Percentiles rank a stretch among this genome's conserved stretches.
These are phyloP conservation scores for Gambusia yucatana DNA, from an alignment of 2,797 vertebrate genomes.

Conservation along the genomic window DNA sequence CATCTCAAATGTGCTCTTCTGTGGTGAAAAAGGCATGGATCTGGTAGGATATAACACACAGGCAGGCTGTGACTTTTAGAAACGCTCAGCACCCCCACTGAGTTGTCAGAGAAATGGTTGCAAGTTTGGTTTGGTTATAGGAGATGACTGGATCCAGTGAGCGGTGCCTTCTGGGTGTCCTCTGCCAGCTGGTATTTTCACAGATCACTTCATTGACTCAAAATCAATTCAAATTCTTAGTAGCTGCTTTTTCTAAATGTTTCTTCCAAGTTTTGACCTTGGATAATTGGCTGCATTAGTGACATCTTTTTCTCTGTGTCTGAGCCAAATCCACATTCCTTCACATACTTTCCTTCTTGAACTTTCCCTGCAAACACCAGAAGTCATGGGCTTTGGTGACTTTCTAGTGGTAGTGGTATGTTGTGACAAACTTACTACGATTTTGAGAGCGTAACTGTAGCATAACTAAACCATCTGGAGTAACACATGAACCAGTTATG, in stretches of 20 bases:
- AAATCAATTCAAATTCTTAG: not conserved
- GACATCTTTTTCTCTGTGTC: not conserved
- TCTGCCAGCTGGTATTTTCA: not conserved
- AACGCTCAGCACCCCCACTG: too few species aligned
- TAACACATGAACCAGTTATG: too few species aligned
- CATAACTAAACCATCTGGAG: not conserved
- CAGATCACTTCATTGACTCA: not conserved
- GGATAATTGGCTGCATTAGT: not conserved
- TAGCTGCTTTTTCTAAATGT: not conserved
- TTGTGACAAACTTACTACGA: not conserved
- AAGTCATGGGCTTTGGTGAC: not conserved
- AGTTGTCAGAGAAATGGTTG: not conserved
- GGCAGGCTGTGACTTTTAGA: too few species aligned
- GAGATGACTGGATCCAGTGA: not conserved
- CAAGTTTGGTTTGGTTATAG: too few species aligned
- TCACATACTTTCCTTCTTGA: not conserved
- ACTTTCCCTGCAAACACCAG: not conserved
- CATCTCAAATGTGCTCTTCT: not conserved
- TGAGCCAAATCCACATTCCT: not conserved
- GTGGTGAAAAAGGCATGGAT: too few species aligned
- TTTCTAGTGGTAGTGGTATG: not conserved
- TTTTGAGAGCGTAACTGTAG: not conserved
- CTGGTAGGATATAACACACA: too few species aligned
- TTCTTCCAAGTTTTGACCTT: not conserved
- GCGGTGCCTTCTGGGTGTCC: not conserved